A percentile compares a stretch with the other conserved stretches of the same genome.
Conservation (phyloP, 2,113 vertebrate species). For the Xiphophorus maculatus region DNA sequence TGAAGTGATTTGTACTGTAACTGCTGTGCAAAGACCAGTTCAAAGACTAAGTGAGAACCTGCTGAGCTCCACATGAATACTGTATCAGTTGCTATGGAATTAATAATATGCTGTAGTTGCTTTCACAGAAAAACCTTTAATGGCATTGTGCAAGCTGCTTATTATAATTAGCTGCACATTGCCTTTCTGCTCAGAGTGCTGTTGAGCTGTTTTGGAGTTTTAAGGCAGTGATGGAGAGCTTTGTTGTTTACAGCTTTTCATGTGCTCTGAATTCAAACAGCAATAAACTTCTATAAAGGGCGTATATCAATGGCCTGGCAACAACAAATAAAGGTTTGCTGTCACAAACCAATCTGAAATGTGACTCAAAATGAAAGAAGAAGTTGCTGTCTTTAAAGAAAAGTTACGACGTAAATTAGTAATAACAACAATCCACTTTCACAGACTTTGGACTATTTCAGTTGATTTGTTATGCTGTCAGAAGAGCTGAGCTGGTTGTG, state of each 20-base stretch:
- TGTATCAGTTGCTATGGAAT: constrained; percentile 67
- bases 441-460: background rate
- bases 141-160: constrained; percentile 66
- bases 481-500: background rate
- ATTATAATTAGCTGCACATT: constrained; percentile 74
- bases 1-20: background rate
- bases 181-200: constrained; percentile 36
- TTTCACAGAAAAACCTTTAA: constrained; percentile 2
- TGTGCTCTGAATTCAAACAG: constrained; percentile 13
- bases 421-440: constrained; percentile 1
- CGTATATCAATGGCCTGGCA: background rate
- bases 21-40: constrained; percentile 24
- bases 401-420: constrained; percentile 5
- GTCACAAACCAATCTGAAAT: constrained; percentile 1
- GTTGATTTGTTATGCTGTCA: constrained; percentile 1
- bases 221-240: constrained; percentile 26
- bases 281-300: background rate
- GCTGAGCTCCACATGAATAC: constrained; percentile 38
- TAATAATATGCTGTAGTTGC: constrained; percentile 62
- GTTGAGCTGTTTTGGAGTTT: constrained; percentile 30
- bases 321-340: constrained; percentile 18
- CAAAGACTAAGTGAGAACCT: constrained; percentile 14
- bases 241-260: background rate
- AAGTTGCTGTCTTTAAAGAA: constrained; percentile 11
- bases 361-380: background rate